phyloP scores from a whole-genome alignment of 2,113 vertebrate species.

The Ammodytes marinus region DNA sequence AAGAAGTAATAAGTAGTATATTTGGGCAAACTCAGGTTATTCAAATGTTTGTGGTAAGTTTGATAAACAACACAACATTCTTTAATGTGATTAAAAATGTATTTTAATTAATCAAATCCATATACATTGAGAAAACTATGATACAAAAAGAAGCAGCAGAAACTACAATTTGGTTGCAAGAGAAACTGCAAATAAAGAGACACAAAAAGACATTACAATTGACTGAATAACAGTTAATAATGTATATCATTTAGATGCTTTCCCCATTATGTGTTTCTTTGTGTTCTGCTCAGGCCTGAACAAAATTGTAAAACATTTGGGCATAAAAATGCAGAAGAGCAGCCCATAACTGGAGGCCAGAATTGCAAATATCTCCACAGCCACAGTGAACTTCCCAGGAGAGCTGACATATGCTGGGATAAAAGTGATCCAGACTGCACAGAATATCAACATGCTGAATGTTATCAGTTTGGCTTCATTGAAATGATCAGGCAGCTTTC shows the following conservation, averaged over 20 bases:
- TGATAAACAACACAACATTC: not conserved
- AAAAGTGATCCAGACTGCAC: constrained; percentile 84
- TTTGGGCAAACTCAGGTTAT: too few species aligned
- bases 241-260: constrained; percentile 51
- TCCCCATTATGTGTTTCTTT: constrained; percentile 80
- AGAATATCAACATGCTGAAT: constrained; percentile 87
- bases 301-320: constrained; percentile 83
- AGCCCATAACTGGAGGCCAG: constrained; percentile 81
- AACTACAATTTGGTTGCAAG: not conserved
- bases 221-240: constrained; percentile 8
- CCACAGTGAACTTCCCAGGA: constrained; percentile 83
- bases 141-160: not conserved
- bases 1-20: not conserved
- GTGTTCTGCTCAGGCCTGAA: constrained; percentile 81
- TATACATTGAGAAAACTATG: not conserved
- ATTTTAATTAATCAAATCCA: constrained; percentile 8
- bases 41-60: too few species aligned
- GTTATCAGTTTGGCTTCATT: constrained; percentile 86
- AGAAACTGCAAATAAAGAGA: not conserved
- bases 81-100: not conserved
- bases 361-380: constrained; percentile 86
- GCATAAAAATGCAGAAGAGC: constrained; percentile 81
- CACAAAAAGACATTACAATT: not conserved
- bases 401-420: constrained; percentile 85
- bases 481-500: constrained; percentile 84